Percentiles rank a stretch among this genome's conserved stretches.
Conservation (phyloP, 2,888 invertebrate genomes). For the Anarsia innoxiella region DNA sequence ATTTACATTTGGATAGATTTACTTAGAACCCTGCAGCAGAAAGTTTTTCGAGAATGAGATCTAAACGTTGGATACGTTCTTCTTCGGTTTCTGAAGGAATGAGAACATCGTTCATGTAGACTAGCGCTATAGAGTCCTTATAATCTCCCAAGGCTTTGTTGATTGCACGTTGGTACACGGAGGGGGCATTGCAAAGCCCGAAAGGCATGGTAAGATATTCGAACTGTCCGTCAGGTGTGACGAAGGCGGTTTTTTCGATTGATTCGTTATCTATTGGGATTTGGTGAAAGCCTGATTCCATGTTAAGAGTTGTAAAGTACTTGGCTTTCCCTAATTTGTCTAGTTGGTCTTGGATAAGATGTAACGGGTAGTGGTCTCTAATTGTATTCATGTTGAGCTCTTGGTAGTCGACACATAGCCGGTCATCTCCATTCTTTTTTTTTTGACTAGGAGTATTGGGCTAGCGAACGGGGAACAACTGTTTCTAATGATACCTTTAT, state of each 20-base stretch:
- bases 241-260: slow-evolving; percentile 17
- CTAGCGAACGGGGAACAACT: slow-evolving; percentile 20
- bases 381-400: slow-evolving; percentile 7
- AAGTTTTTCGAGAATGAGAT: not conserved
- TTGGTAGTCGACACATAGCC: slow-evolving; percentile 13
- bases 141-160: slow-evolving; percentile 16
- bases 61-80: not conserved
- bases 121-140: slow-evolving; percentile 11
- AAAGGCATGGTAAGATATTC: slow-evolving; percentile 18
- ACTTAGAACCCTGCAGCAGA: not conserved
- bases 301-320: slow-evolving; percentile 20
- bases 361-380: slow-evolving; percentile 8
- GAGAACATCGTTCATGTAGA: slow-evolving; percentile 7
- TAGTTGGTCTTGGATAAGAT: slow-evolving; percentile 14
- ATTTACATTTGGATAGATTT: slow-evolving; percentile 14
- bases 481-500: slow-evolving; percentile 5
- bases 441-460: slow-evolving; percentile 11
- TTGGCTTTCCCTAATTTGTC: slow-evolving; percentile 12
- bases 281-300: slow-evolving; percentile 26
- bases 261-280: slow-evolving; percentile 19
- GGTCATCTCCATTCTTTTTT: slow-evolving; percentile 8
- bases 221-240: slow-evolving; percentile 17
- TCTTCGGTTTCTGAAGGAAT: not conserved
- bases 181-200: not conserved
- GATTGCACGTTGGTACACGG: slow-evolving; percentile 23